These are phyloP conservation scores for Sminthurides bifidus DNA, from an alignment of 1,140 invertebrate species.

Conservation along the genomic window DNA sequence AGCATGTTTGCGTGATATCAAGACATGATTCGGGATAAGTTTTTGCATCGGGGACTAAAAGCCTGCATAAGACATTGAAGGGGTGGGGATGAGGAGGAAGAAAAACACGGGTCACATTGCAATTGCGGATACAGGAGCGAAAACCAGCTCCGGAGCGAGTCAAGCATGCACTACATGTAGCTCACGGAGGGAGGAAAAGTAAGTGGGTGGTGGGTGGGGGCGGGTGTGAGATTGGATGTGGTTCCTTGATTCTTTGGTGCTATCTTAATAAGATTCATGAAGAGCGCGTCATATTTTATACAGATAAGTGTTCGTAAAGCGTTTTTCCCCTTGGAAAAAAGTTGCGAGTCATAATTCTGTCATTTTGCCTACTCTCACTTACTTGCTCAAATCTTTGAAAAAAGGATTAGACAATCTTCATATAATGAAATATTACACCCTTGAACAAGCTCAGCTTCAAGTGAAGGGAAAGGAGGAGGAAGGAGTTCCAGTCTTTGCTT, in stretches of 20 bases:
- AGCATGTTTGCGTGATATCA: too few species aligned
- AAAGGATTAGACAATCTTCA: constrained; percentile 27
- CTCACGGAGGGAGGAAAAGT: neutral
- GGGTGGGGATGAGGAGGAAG: constrained; percentile 1
- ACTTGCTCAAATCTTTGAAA: constrained; percentile 24
- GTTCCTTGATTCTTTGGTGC: constrained; percentile 10
- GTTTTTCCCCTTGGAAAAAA: constrained; percentile 31
- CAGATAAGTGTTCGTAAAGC: constrained; percentile 30
- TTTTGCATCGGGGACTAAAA: too few species aligned
- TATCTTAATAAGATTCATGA: constrained; percentile 33
- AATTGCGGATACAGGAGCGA: neutral
- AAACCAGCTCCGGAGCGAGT: neutral
- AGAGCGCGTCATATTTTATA: constrained; percentile 32
- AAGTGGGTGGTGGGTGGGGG: neutral
- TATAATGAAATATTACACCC: constrained; percentile 26
- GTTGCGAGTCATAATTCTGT: constrained; percentile 31
- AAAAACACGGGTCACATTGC: neutral
- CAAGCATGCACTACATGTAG: too few species aligned
- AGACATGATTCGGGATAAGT: too few species aligned
- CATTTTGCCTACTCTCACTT: constrained; percentile 26
- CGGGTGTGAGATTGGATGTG: neutral
- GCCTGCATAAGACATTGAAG: neutral
- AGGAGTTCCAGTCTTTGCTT: too few species aligned
- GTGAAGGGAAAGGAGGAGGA: too few species aligned
- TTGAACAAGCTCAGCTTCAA: neutral